These are phyloP conservation scores for Drosophila nasuta DNA, from an alignment of 1,140 invertebrate species.

Conservation along the genomic window DNA sequence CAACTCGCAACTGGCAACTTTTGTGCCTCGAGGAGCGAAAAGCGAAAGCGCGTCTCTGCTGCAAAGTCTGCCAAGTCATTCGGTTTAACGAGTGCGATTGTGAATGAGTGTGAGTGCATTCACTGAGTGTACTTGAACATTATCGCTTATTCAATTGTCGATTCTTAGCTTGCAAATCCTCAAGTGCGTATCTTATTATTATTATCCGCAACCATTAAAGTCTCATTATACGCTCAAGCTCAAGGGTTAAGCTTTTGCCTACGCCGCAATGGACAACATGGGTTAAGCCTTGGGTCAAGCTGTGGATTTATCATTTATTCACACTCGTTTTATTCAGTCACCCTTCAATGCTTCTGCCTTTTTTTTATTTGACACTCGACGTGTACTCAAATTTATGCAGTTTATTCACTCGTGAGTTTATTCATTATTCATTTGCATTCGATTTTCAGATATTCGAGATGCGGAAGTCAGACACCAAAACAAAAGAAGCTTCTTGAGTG, in stretches of 20 bases:
- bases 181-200: slow-evolving; percentile 16
- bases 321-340: slow-evolving; percentile 3
- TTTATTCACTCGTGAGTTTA: slow-evolving; percentile 37
- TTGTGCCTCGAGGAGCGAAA: slow-evolving; percentile 24
- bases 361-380: slow-evolving; percentile 10
- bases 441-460: not conserved
- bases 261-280: not conserved
- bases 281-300: slow-evolving; percentile 8
- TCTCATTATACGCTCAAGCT: not conserved
- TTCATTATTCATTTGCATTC: slow-evolving; percentile 68
- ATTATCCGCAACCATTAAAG: not conserved
- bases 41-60: slow-evolving; percentile 30
- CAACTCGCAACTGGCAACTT: not conserved
- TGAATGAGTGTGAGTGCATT: slow-evolving; percentile 12
- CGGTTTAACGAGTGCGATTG: slow-evolving; percentile 25
- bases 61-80: slow-evolving; percentile 42
- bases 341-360: not conserved
- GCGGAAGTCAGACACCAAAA: not conserved
- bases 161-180: not conserved
- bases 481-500: too few species aligned
- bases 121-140: slow-evolving; percentile 30
- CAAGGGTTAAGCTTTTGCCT: not conserved
- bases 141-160: slow-evolving; percentile 24
- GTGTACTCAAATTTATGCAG: slow-evolving; percentile 32
- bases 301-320: slow-evolving; percentile 11